These are phyloP conservation scores for Malurus cyaneus DNA, from an alignment of 2,113 vertebrate species.

Conservation along the genomic window DNA sequence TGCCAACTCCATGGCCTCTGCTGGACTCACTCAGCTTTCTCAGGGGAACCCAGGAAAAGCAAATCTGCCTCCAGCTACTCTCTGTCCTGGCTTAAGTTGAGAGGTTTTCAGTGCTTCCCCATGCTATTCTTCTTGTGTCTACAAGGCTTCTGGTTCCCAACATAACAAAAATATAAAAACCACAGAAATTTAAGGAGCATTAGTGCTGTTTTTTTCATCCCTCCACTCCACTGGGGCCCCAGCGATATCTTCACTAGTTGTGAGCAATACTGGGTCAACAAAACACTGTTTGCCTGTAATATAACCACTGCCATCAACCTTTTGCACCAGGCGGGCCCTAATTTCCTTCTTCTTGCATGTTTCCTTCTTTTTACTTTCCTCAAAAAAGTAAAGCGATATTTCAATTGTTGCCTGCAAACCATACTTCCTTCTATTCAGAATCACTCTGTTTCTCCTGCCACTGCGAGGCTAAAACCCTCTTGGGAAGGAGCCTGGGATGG, in stretches of 20 bases:
- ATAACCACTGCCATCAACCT: neutral
- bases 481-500: fast-evolving
- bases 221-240: neutral
- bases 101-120: neutral
- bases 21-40: neutral
- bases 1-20: neutral
- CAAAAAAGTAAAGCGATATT: neutral
- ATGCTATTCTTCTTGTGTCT: neutral
- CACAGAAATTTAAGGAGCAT: neutral
- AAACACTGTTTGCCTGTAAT: fast-evolving
- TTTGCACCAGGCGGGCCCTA: neutral
- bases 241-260: neutral
- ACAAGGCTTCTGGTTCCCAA: neutral
- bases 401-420: neutral
- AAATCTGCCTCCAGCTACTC: neutral
- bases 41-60: neutral
- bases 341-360: neutral
- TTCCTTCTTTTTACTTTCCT: neutral
- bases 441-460: too few relatives aligned
- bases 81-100: neutral
- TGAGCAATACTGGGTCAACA: neutral
- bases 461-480: neutral
- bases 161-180: neutral
- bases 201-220: neutral
- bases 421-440: neutral